Evolutionary conservation across 2,888 invertebrate species (phyloP).

Genomic region (Choristoneura rosaceana): DNA sequence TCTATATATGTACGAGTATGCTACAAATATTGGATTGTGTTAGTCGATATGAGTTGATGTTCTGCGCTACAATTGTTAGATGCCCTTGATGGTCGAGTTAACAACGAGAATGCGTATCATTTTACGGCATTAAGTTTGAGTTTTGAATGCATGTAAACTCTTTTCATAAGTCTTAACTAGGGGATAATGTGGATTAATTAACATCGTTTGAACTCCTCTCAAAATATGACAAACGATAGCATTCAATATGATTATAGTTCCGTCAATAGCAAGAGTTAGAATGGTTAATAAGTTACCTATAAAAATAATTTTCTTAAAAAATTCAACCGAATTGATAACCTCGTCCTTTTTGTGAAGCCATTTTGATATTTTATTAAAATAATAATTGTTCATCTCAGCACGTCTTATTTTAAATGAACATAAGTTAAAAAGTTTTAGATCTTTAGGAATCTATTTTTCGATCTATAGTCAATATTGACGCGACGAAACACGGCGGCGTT

Average conservation of each 20-base stretch:
- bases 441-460: not conserved
- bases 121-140: not conserved
- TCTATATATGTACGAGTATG: not conserved
- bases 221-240: too few species aligned
- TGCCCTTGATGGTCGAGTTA: constrained; percentile 13
- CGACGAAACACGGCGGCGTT: not conserved
- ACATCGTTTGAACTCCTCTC: too few species aligned
- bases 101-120: constrained; percentile 5
- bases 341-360: too few species aligned
- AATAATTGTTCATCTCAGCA: not conserved
- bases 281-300: too few species aligned
- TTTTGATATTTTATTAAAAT: not conserved
- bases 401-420: not conserved
- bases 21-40: not conserved
- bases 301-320: too few species aligned
- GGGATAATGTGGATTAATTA: too few species aligned
- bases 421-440: not conserved
- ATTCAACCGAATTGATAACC: too few species aligned
- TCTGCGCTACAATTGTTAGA: not conserved
- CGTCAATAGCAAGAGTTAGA: too few species aligned
- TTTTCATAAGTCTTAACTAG: too few species aligned
- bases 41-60: not conserved
- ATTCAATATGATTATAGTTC: too few species aligned
- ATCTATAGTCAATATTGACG: not conserved
- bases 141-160: not conserved